Conservation (phyloP, 1,140 invertebrate species). For the Teleogryllus occipitalis region DNA sequence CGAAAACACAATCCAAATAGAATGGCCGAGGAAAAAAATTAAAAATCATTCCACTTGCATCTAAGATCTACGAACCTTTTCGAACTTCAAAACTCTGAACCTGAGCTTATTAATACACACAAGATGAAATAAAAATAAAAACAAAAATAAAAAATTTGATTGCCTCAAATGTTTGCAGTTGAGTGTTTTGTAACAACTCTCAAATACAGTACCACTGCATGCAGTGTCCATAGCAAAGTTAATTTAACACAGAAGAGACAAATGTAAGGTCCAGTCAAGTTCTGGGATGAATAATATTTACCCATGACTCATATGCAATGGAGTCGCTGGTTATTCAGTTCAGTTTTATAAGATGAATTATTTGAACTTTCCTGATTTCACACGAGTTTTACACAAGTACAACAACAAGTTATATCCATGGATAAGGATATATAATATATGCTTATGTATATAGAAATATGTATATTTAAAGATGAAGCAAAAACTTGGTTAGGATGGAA, state of each 20-base stretch:
- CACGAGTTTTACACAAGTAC: constrained; percentile 1
- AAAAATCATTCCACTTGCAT: neutral
- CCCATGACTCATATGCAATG: neutral
- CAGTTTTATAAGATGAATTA: neutral
- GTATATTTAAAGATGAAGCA: neutral
- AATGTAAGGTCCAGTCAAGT: too few species aligned
- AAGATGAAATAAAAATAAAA: too few species aligned
- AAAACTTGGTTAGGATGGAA: neutral
- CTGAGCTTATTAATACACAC: too few species aligned
- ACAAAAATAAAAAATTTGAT: too few species aligned
- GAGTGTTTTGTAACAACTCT: too few species aligned
- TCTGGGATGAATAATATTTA: too few species aligned
- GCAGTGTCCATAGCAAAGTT: too few species aligned
- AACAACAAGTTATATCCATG: neutral
- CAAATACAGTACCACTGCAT: too few species aligned
- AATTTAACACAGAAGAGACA: too few species aligned
- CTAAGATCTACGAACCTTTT: too few species aligned
- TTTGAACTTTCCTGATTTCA: neutral
- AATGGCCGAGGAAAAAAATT: neutral
- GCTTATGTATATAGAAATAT: neutral
- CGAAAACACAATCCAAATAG: neutral
- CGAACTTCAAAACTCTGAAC: too few species aligned
- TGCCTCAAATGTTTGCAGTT: too few species aligned
- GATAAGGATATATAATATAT: neutral
- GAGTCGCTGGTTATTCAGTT: neutral